Evolutionary conservation across 2,113 vertebrate species (phyloP), one percentile per base, ranked within the genome.

Genomic region (Kryptolebias marmoratus): DNA sequence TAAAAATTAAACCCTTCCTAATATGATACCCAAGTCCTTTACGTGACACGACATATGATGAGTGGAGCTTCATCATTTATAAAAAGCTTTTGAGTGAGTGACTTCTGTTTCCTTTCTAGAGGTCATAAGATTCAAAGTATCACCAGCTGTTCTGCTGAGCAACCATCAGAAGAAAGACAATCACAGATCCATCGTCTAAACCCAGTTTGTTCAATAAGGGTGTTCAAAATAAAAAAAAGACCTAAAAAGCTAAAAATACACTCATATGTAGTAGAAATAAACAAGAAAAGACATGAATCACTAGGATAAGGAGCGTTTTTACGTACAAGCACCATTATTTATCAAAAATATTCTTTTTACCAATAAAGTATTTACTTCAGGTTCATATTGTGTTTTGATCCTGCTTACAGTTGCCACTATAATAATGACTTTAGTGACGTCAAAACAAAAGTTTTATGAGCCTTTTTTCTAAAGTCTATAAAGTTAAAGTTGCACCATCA

Each of bases 61-160:
- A 84, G 31, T 76, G 59, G 49, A 55, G 67, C 67, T 70, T 77
- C 57, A n/a, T 86, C 68, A 86, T 86, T 90, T 80, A 83, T 86
- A 84, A 85, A 80, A 73, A 22, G 75, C 68, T 74, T 87, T 82
- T 71, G 84, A 89, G 82, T 85, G 85, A 85, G 72, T 54, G 73
- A 89, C 77, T 82, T 83, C 83, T 87, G 90, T 88, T 88, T 80
- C 77, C 80, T 56, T 83, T 68, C 68, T 88, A 50, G 87, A 91
- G 86, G 90, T 91, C 90, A 88, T 78, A 57, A 73, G 81, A 88
- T 85, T 83, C 86, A 82, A 90, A 89, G 79, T 78, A 78, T 75
- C 45, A 47, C 84, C 88, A 90, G 90, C 88, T 90, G 90, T 86
- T 91, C 75, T 63, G 77, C 73, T 76, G 14, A 77, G 83, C 79